Evolutionary conservation across 2,797 vertebrate genomes (phyloP).

Genomic region (Myiotriccus ornatus): DNA sequence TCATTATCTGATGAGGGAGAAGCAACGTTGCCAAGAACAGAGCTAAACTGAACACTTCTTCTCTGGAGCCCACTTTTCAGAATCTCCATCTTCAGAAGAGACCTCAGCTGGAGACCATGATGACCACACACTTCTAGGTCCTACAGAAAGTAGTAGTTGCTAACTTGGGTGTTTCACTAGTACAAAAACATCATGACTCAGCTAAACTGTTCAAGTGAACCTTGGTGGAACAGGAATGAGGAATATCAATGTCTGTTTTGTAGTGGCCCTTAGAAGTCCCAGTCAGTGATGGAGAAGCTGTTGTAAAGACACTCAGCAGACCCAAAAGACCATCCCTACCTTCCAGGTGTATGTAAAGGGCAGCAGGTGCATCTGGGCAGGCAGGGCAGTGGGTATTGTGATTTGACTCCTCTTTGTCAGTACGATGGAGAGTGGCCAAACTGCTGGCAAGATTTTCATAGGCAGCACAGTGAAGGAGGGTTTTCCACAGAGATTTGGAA

Average conservation of each 20-base stretch:
- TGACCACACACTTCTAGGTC: background rate
- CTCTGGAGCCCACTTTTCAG: background rate
- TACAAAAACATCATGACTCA: background rate
- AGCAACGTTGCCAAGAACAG: background rate
- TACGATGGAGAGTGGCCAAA: background rate
- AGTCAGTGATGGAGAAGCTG: background rate
- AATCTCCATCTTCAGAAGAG: background rate
- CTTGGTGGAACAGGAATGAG: background rate
- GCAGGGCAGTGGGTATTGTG: background rate
- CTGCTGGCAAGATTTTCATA: background rate
- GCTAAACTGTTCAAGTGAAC: background rate
- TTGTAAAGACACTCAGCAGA: background rate
- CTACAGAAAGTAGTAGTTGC: background rate
- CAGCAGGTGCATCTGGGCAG: background rate
- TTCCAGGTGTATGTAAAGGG: background rate
- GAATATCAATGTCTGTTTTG: background rate
- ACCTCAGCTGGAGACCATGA: background rate
- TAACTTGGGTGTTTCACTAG: background rate
- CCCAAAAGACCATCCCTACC: background rate
- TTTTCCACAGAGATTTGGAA: background rate
- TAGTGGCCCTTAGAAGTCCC: background rate
- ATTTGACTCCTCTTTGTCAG: background rate
- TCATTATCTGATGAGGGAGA: slow-evolving; percentile 9
- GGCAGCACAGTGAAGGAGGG: background rate
- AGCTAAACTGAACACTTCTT: background rate